Evolutionary conservation across 2,797 vertebrate genomes (phyloP), one percentile per base, ranked within the genome.

Genomic region (Sebastes wilsoni): DNA sequence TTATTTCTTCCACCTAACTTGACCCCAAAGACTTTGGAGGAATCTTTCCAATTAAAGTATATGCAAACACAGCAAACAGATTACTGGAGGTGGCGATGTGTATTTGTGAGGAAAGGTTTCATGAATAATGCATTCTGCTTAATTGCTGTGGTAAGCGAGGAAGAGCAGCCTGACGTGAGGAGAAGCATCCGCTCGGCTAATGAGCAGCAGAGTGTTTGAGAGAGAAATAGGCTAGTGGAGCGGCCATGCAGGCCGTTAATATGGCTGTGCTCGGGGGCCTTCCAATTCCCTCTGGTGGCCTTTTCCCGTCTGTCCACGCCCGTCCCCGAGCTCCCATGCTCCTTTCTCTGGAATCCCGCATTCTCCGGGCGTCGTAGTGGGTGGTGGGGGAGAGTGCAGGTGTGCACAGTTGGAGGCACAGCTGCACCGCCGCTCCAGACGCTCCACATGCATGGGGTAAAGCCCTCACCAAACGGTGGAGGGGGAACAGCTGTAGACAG

Each of bases 91-190:
- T 83, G 71, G 84, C 75, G 65, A 55, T 87, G 91, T 90, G 91
- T 90, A 84, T 93, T 92, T 91, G 86, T 60, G 62, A 87, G 82
- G 81, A 81, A 71, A 49, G 76, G 82, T 85, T 90, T 89, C 86
- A 94, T 96, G 93, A 96, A 96, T 96, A 94, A 96, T 95, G 89
- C 85, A 95, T 93, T 72, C 65, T 20, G 75, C 85, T 93, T 95
- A 93, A 95, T 95, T 94, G 92, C 94, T 79, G 85, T 75, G 86
- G 76, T 88, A 78, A 81, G 87, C 64, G 28, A 93, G 86, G 88
- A 90, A 83, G 75, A 84, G 83, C 86, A 86, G 87, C 85, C 80
- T 84, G 84, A 90, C 59, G 84, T 83, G 91, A 94, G 81, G 77
- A 88, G 90, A 90, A 88, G 88, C 87, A 76, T 87, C 77, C 75